Evolutionary conservation across 2,888 invertebrate species (phyloP).

Genomic region (Apotomis betuletana): DNA sequence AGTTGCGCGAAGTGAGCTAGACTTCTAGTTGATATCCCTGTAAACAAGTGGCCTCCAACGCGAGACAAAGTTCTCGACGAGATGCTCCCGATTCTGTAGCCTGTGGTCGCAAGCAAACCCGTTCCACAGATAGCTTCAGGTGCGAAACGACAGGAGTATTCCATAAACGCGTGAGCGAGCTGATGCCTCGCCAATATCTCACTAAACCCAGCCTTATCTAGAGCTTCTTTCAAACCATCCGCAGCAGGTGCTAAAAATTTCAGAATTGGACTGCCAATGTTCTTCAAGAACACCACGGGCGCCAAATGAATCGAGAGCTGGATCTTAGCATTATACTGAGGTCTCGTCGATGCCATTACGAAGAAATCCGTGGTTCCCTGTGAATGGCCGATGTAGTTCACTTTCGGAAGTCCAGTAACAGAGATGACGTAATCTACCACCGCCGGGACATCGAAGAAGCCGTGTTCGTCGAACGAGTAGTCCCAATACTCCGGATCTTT

Average conservation of each 20-base stretch:
- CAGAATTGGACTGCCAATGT: slow-evolving; percentile 66
- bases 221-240: slow-evolving; percentile 51
- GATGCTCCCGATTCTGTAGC: slow-evolving; percentile 81
- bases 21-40: slow-evolving; percentile 78
- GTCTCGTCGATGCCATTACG: slow-evolving; percentile 77
- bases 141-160: slow-evolving; percentile 63
- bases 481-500: slow-evolving; percentile 75
- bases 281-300: slow-evolving; percentile 76
- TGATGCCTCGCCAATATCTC: slow-evolving; percentile 86
- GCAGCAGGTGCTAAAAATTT: slow-evolving; percentile 51
- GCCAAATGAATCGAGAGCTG: slow-evolving; percentile 22
- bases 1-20: slow-evolving; percentile 82
- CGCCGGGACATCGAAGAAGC: slow-evolving; percentile 86
- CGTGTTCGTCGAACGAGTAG: slow-evolving; percentile 89
- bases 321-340: slow-evolving; percentile 14
- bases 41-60: slow-evolving; percentile 79
- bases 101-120: slow-evolving; percentile 82
- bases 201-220: slow-evolving; percentile 75
- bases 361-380: slow-evolving; percentile 85
- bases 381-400: slow-evolving; percentile 89
- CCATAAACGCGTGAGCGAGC: slow-evolving; percentile 67
- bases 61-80: slow-evolving; percentile 79
- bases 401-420: slow-evolving; percentile 63
- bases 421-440: slow-evolving; percentile 22
- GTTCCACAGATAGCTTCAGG: slow-evolving; percentile 82